A percentile compares a stretch with the other conserved stretches of the same genome.
Conservation (phyloP, 2,113 vertebrate species). For the Drymodes brunneopygia region DNA sequence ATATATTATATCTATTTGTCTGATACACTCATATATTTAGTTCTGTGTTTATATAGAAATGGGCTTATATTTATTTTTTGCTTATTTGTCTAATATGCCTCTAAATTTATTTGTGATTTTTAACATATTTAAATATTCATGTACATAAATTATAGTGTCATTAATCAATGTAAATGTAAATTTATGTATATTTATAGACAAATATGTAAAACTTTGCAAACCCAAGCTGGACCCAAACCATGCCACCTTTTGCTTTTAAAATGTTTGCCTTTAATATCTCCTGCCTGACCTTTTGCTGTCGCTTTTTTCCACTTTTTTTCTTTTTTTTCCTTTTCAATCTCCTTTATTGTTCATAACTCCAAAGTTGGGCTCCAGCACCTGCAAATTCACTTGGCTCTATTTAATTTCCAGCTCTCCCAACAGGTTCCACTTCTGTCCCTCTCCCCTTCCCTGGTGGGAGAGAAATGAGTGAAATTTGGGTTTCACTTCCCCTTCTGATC, state of each 20-base stretch:
- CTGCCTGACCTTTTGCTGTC: conserved; percentile 18
- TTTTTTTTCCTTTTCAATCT: background rate
- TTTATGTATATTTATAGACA: background rate
- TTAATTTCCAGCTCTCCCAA: background rate
- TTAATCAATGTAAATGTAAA: background rate
- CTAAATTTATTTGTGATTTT: background rate
- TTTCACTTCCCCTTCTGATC: background rate
- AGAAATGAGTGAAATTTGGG: background rate
- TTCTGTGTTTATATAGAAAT: background rate
- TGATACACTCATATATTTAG: background rate
- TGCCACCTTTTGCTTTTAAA: background rate
- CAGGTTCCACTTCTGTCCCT: background rate
- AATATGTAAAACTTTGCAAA: background rate
- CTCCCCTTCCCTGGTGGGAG: background rate
- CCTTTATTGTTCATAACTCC: conserved; percentile 26
- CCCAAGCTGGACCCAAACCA: background rate
- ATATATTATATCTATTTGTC: background rate
- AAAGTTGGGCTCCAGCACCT: background rate
- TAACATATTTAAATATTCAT: background rate
- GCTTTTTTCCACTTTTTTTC: background rate
- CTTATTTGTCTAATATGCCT: background rate
- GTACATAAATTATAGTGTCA: accelerated
- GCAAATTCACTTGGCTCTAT: background rate
- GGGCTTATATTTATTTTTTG: background rate
- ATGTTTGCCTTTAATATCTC: conserved; percentile 55